Evolutionary conservation across 2,888 invertebrate genomes (phyloP).

Genomic region (Spodoptera picta): DNA sequence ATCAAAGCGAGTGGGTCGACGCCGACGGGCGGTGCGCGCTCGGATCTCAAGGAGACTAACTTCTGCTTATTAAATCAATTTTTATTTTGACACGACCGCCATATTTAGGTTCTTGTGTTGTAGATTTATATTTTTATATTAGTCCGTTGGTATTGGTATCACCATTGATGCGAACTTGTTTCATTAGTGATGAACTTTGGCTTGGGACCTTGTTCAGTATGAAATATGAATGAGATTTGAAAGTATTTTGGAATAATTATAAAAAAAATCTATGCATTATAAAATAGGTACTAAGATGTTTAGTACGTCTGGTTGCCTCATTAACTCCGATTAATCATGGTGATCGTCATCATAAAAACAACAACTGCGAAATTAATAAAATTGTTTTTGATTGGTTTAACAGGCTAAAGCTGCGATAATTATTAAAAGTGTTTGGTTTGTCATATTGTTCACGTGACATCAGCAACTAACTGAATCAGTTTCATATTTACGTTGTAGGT

Average conservation of each 20-base stretch:
- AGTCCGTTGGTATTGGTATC: background rate
- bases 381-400: constrained; percentile 19
- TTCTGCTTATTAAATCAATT: constrained; percentile 20
- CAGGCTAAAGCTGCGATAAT: constrained; percentile 23
- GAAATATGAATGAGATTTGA: too few relatives aligned
- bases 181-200: too few relatives aligned
- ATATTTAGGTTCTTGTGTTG: constrained; percentile 6
- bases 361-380: constrained; percentile 32
- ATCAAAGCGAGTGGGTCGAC: constrained; percentile 22
- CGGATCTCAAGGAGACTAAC: constrained; percentile 13
- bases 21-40: constrained; percentile 6
- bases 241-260: too few relatives aligned
- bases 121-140: constrained; percentile 15
- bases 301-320: constrained; percentile 18
- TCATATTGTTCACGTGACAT: background rate
- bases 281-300: background rate
- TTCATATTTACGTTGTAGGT: too few relatives aligned
- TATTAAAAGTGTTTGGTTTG: background rate
- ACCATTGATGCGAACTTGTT: background rate
- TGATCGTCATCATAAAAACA: constrained; percentile 2
- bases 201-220: too few relatives aligned
- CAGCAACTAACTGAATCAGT: too few relatives aligned
- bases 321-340: constrained; percentile 14
- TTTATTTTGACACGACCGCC: constrained; percentile 26
- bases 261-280: background rate